Evolutionary conservation across 2,797 vertebrate species (phyloP), one percentile per base, ranked within the genome.

Genomic region (Mycteria americana): DNA sequence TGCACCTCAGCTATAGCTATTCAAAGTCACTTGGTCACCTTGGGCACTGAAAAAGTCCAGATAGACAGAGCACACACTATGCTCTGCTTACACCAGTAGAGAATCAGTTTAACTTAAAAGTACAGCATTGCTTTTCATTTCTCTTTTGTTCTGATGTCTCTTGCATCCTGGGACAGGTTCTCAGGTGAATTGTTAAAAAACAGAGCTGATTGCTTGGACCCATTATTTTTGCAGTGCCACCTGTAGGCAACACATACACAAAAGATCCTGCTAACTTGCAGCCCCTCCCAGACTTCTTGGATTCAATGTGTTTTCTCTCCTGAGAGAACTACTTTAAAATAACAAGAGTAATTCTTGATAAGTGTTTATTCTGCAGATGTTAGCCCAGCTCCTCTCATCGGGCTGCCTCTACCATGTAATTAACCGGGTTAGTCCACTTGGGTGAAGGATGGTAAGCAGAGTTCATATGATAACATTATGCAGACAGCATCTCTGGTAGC

Each of bases 381-480:
- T 95, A 94, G 85, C 53, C 64, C 82, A 91, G 73, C 24, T 93
- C 67, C 43, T 59, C 11, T 83, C 56, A 46, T 57, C n/a, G 15
- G 78, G 39, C 69, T 92, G 27, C 56, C 56, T 95, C 73, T 82
- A 84, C 46, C 25, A 35, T 67, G 76, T 91, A 94, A 89, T 95
- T 96, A 98, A 97, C 83, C 78, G 12, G 4, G 46, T 92, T 91
- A 92, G 91, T 93, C 70, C 88, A 91, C 18, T 11, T 86, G 74
- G 56, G 69, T 88, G 33, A 56, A 93, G 83, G 89, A 89, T 24
- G 51, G 60, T 72, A 68, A 86, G 68, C 41, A 63, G 57, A 93
- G 77, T 87, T 95, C 76, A 50, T 41, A 64, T 6, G 53, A 75
- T 50, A 82, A 63, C 16, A 18, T 56, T 9, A 9, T 13, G 53